These are phyloP conservation scores for Platichthys flesus DNA, from an alignment of 2,113 vertebrate species.

Conservation along the genomic window DNA sequence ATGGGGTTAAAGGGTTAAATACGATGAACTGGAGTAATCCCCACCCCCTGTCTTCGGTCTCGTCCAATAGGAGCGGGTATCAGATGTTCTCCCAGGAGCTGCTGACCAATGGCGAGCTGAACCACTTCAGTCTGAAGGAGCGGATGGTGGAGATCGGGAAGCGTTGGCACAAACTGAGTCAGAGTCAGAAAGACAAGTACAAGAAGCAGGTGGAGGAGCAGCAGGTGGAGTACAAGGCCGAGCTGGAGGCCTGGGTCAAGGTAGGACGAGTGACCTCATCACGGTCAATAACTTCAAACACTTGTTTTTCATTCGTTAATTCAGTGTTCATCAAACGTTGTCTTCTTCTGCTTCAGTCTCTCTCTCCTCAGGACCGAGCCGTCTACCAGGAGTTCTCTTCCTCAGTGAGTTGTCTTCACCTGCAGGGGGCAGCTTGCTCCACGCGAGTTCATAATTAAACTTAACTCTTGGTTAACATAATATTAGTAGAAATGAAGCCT, in stretches of 20 bases:
- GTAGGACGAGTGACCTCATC: conserved; percentile 43
- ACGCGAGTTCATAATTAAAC: too few species aligned
- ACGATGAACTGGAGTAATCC: background rate
- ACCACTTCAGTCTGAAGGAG: conserved; percentile 87
- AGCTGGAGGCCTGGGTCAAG: conserved; percentile 85
- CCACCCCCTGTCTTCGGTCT: background rate
- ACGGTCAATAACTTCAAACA: too few species aligned
- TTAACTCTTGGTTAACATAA: too few species aligned
- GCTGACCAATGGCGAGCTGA: conserved; percentile 85
- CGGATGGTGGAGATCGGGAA: conserved; percentile 88
- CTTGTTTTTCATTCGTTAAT: background rate
- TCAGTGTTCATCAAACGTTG: too few species aligned
- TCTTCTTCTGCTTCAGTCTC: conserved; percentile 69
- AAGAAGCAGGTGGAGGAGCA: conserved; percentile 86
- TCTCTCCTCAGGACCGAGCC: conserved; percentile 82
- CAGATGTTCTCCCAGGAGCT: conserved; percentile 89
- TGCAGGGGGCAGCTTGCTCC: background rate
- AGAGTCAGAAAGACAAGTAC: conserved; percentile 84
- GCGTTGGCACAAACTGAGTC: conserved; percentile 85
- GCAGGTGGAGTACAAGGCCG: conserved; percentile 83
- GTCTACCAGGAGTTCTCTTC: conserved; percentile 83
- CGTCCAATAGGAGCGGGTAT: conserved; percentile 82
- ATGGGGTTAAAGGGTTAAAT: too few species aligned
- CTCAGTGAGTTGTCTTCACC: conserved; percentile 70
- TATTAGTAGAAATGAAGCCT: too few species aligned